Conservation (phyloP, 2,113 vertebrate genomes). For the Eira barbara region DNA sequence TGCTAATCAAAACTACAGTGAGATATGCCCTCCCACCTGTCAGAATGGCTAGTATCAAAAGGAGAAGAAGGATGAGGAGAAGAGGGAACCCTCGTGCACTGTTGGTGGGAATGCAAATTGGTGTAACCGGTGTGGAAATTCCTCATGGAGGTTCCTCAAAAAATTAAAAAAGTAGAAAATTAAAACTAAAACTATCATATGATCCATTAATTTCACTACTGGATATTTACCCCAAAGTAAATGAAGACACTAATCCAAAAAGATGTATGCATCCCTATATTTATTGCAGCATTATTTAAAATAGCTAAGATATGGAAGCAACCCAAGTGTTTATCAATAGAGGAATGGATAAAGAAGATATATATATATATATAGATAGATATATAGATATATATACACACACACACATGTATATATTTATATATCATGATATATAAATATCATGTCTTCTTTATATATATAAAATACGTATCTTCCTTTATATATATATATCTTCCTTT, state of each 20-base stretch:
- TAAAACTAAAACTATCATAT: background rate
- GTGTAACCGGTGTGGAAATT: background rate
- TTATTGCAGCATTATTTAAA: no score
- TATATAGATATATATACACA: fast-evolving
- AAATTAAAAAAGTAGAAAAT: background rate
- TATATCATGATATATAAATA: no score
- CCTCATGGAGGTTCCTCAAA: background rate
- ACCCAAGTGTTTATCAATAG: no score
- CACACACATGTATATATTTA: no score
- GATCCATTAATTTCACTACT: background rate
- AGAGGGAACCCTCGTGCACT: background rate
- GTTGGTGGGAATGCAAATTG: background rate
- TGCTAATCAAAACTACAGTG: background rate
- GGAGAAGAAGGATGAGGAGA: background rate
- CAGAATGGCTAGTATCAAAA: background rate
- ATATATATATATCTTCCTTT: no score
- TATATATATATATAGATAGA: fast-evolving
- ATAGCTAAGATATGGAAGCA: no score
- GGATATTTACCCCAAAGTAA: background rate
- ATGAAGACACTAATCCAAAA: background rate
- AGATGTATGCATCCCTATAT: background rate
- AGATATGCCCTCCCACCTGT: background rate
- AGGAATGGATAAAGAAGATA: no score
- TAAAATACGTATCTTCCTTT: no score
- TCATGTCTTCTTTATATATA: no score